A percentile compares a stretch with the other conserved stretches of the same genome.
phyloP scores from a whole-genome alignment of 1,140 invertebrate species.

The Drosophila ambigua region DNA sequence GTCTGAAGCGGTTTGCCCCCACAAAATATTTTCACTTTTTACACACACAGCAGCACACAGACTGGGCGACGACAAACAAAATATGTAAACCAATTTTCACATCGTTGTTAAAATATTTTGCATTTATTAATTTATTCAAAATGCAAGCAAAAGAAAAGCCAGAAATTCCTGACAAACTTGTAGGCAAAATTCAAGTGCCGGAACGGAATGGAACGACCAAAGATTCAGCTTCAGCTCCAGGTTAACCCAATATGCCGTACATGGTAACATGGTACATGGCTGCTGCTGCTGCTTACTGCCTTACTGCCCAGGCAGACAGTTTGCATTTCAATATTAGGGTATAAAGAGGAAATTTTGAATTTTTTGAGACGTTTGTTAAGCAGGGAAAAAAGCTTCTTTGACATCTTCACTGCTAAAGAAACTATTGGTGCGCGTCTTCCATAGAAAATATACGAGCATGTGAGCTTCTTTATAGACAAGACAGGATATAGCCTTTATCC shows the following conservation, averaged over 20 bases:
- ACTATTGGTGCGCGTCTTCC: too few species aligned
- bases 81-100: constrained; percentile 38
- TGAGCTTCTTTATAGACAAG: too few species aligned
- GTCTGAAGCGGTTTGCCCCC: neutral
- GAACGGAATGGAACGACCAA: constrained; percentile 20
- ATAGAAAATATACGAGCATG: too few species aligned
- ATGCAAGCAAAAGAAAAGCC: constrained; percentile 56
- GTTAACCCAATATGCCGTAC: constrained; percentile 49
- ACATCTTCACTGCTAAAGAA: too few species aligned
- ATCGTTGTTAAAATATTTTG: constrained; percentile 42
- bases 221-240: neutral
- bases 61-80: neutral
- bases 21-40: constrained; percentile 59
- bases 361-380: too few species aligned
- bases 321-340: constrained; percentile 23
- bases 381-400: too few species aligned
- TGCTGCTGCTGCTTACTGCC: constrained; percentile 14
- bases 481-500: too few species aligned
- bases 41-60: constrained; percentile 7
- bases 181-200: constrained; percentile 56
- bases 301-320: constrained; percentile 58
- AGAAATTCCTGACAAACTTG: constrained; percentile 77
- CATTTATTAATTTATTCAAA: constrained; percentile 58
- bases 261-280: constrained; percentile 16
- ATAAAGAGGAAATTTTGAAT: too few species aligned